These are phyloP conservation scores for Sweltsa coloradensis DNA, from an alignment of 1,140 invertebrate species.

Conservation along the genomic window DNA sequence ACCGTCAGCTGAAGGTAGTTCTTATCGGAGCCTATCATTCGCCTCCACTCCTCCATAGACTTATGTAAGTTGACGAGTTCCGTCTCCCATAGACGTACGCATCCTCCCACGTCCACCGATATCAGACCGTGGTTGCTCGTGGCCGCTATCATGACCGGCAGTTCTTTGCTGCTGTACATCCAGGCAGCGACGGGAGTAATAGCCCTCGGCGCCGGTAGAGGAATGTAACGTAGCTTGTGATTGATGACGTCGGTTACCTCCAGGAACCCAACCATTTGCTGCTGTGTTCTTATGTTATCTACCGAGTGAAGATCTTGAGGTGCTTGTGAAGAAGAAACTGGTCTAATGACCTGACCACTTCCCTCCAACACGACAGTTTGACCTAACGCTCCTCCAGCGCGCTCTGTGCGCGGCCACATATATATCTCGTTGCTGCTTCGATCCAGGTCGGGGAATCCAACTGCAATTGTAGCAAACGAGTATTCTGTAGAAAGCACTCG, in stretches of 20 bases:
- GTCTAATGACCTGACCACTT: conserved; percentile 28
- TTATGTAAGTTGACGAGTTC: conserved; percentile 32
- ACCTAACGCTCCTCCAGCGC: background rate
- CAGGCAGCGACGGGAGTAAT: conserved; percentile 18
- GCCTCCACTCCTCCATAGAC: conserved; percentile 29
- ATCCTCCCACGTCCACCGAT: conserved; percentile 44
- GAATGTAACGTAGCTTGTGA: conserved; percentile 42
- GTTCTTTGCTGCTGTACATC: conserved; percentile 19
- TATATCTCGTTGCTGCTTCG: conserved; percentile 21
- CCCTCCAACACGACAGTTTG: conserved; percentile 26
- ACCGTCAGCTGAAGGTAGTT: conserved; percentile 60
- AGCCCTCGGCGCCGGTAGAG: conserved; percentile 31
- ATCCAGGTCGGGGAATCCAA: conserved; percentile 42
- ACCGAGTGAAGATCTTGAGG: background rate
- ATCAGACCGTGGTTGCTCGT: conserved; percentile 37
- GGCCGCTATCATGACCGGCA: conserved; percentile 26
- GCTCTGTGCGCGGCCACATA: conserved; percentile 20
- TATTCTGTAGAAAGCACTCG: conserved; percentile 31
- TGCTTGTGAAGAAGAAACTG: conserved; percentile 18
- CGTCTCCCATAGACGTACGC: conserved; percentile 47
- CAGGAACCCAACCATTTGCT: conserved; percentile 33
- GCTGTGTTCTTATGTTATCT: conserved; percentile 25
- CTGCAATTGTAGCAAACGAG: conserved; percentile 33
- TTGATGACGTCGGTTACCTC: conserved; percentile 41
- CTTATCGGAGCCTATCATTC: conserved; percentile 21